Evolutionary conservation across 2,797 vertebrate genomes (phyloP).

Genomic region (Scarus forsteni): DNA sequence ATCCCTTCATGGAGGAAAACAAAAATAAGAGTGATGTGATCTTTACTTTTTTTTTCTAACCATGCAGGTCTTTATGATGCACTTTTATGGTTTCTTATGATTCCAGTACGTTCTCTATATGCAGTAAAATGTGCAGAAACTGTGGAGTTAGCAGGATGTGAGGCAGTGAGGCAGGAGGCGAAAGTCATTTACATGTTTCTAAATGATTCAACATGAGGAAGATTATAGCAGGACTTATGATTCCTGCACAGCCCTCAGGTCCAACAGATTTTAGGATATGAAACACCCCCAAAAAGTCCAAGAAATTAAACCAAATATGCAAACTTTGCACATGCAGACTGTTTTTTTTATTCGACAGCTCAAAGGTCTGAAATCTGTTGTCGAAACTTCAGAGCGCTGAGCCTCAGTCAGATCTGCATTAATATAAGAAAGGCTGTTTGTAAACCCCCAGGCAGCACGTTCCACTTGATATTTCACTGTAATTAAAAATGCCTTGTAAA

Average conservation of each 20-base stretch:
- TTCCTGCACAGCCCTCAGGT: too few relatives aligned
- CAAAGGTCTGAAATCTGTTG: background rate
- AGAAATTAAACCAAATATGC: background rate
- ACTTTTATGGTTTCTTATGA: too few relatives aligned
- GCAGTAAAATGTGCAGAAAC: too few relatives aligned
- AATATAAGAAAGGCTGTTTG: background rate
- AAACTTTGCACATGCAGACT: background rate
- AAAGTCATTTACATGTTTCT: too few relatives aligned
- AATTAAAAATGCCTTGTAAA: constrained; percentile 4
- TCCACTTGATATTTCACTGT: constrained; percentile 5
- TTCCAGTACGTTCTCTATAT: too few relatives aligned
- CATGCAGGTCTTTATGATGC: too few relatives aligned
- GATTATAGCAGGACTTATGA: background rate
- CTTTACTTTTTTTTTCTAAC: too few relatives aligned
- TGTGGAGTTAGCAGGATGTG: too few relatives aligned
- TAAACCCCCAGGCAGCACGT: background rate
- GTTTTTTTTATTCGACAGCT: too few relatives aligned
- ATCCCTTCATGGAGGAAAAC: too few relatives aligned
- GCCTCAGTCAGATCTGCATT: background rate
- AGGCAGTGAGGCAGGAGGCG: too few relatives aligned
- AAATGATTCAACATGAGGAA: background rate
- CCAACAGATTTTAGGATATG: background rate
- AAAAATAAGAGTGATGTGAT: too few relatives aligned
- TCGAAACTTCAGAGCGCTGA: background rate
- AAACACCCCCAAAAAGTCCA: background rate